Percentiles rank a stretch among this genome's conserved stretches.
Evolutionary conservation across 2,113 vertebrate genomes (phyloP).

Genomic region (Asarcornis scutulata): DNA sequence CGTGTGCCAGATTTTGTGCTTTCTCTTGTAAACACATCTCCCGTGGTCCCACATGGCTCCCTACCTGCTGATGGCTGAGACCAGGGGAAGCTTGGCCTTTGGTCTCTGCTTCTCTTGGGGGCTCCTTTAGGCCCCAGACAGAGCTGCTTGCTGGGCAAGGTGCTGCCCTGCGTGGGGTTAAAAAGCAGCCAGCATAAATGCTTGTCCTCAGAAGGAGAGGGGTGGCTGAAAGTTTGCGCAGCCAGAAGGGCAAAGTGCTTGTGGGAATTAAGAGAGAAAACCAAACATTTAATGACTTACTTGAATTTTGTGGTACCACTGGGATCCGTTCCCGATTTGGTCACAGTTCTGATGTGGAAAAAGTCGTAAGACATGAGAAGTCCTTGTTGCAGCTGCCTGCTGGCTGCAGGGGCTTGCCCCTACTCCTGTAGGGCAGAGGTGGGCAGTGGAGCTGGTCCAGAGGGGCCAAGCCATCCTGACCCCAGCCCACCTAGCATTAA

Average conservation of each 20-base stretch:
- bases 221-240: neutral
- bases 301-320: neutral
- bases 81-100: neutral
- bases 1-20: neutral
- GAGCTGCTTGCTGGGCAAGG: neutral
- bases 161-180: neutral
- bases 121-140: neutral
- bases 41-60: accelerated
- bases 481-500: too few species aligned
- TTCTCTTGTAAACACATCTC: neutral
- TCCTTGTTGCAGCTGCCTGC: neutral
- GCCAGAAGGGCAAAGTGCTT: neutral
- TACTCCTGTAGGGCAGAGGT: too few species aligned
- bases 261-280: neutral
- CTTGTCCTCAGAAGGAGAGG: neutral
- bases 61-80: neutral
- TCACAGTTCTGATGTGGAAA: neutral
- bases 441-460: too few species aligned
- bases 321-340: neutral
- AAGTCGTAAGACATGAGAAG: neutral
- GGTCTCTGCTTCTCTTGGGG: neutral
- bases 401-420: neutral
- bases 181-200: neutral
- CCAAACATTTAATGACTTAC: neutral
- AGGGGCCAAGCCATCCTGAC: too few species aligned